phyloP scores from a whole-genome alignment of 2,797 vertebrate species.

The Lepilemur septentrionalis region DNA sequence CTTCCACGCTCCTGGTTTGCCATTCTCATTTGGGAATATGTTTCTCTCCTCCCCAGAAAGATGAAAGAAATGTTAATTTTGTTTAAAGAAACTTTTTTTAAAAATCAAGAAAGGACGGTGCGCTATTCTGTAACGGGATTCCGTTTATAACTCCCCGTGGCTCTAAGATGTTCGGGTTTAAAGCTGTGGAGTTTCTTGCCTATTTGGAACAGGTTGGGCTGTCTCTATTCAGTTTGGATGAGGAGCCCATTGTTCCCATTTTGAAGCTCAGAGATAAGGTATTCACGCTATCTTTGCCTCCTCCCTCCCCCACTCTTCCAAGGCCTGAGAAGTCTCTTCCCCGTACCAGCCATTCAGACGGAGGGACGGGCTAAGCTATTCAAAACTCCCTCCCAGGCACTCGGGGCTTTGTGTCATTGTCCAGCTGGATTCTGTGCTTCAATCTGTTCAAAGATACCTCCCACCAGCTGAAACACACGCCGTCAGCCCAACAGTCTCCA shows the following conservation, averaged over 20 bases:
- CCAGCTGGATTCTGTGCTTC: background rate
- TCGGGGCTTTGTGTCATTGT: background rate
- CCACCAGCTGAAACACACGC: background rate
- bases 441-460: background rate
- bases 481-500: background rate
- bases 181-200: background rate
- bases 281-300: background rate
- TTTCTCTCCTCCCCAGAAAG: background rate
- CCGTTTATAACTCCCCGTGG: background rate
- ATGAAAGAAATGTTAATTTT: constrained; percentile 23
- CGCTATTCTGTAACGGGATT: background rate
- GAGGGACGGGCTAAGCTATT: background rate
- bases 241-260: constrained; percentile 8
- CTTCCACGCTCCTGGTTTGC: background rate
- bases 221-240: background rate
- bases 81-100: background rate
- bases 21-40: background rate
- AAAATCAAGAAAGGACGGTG: background rate
- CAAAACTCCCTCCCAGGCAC: background rate
- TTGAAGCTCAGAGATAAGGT: constrained; percentile 22
- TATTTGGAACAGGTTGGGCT: background rate
- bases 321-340: constrained; percentile 17
- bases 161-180: constrained; percentile 31
- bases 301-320: background rate
- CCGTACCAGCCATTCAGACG: background rate